Percentiles rank a stretch among this genome's conserved stretches.
phyloP scores from a whole-genome alignment of 2,888 invertebrate genomes.

The Clivina fossor region DNA sequence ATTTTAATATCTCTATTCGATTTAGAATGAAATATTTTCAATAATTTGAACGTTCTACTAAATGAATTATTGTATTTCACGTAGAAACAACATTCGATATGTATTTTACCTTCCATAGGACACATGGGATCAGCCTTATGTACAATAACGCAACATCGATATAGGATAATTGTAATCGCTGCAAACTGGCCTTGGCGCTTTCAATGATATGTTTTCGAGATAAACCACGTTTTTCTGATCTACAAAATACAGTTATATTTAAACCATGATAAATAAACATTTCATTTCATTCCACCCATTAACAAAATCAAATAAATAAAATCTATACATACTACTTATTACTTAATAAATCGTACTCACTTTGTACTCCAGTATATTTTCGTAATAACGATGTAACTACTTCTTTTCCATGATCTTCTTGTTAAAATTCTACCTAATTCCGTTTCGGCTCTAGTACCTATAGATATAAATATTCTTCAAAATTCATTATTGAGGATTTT shows the following conservation, averaged over 20 bases:
- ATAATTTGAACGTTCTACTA: too few species aligned
- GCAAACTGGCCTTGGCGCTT: conserved; percentile 85
- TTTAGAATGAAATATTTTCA: too few species aligned
- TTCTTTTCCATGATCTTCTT: conserved; percentile 84
- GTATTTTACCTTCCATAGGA: conserved; percentile 98
- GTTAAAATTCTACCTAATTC: conserved; percentile 89
- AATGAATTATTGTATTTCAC: too few species aligned
- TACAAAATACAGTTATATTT: conserved; percentile 56
- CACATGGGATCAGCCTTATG: conserved; percentile 98
- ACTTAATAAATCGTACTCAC: conserved; percentile 61
- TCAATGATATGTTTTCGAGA: conserved; percentile 97
- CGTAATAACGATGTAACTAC: conserved; percentile 87
- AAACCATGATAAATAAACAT: conserved; percentile 12
- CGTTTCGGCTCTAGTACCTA: conserved; percentile 80
- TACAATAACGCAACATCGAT: conserved; percentile 93
- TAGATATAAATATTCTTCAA: too few species aligned
- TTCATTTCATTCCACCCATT: not conserved
- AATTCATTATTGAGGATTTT: too few species aligned
- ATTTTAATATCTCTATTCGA: too few species aligned
- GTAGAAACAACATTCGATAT: too few species aligned
- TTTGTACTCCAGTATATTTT: conserved; percentile 91
- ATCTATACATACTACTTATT: too few species aligned
- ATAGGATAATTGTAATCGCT: conserved; percentile 87
- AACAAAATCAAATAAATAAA: too few species aligned
- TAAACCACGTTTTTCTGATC: conserved; percentile 91